Percentiles rank a stretch among this genome's conserved stretches.
These are phyloP conservation scores for Neuroterus valhalla DNA, from an alignment of 1,140 invertebrate genomes.

Conservation along the genomic window DNA sequence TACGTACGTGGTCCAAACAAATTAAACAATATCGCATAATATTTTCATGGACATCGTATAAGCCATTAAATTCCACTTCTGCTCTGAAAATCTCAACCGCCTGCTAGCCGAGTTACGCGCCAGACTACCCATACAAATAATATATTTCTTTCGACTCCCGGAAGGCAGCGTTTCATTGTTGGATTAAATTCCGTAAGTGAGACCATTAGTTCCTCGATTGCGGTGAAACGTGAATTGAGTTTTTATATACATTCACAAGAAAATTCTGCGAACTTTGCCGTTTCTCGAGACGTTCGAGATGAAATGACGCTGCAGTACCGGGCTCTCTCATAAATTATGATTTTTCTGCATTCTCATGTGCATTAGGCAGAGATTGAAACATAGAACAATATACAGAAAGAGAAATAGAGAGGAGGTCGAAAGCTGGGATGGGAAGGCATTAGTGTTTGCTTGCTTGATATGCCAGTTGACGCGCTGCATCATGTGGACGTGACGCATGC, in stretches of 20 bases:
- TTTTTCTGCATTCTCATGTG: slow-evolving; percentile 53
- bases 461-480: slow-evolving; percentile 31
- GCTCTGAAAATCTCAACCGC: slow-evolving; percentile 1
- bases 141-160: slow-evolving; percentile 9
- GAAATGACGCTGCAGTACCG: background rate
- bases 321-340: slow-evolving; percentile 49
- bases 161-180: slow-evolving; percentile 19
- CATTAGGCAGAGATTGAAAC: slow-evolving; percentile 50
- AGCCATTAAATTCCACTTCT: slow-evolving; percentile 6
- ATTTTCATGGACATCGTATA: slow-evolving; percentile 1
- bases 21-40: background rate
- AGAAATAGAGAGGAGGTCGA: background rate
- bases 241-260: background rate
- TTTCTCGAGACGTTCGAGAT: background rate
- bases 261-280: slow-evolving; percentile 5
- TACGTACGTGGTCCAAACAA: background rate
- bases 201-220: slow-evolving; percentile 7
- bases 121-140: slow-evolving; percentile 24
- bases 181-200: slow-evolving; percentile 9
- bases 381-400: background rate
- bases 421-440: slow-evolving; percentile 38
- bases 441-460: slow-evolving; percentile 60
- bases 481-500: slow-evolving; percentile 56
- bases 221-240: slow-evolving; percentile 15
- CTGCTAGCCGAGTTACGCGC: background rate